Conservation (phyloP, 2,888 invertebrate genomes). For the Hemithea aestivaria region DNA sequence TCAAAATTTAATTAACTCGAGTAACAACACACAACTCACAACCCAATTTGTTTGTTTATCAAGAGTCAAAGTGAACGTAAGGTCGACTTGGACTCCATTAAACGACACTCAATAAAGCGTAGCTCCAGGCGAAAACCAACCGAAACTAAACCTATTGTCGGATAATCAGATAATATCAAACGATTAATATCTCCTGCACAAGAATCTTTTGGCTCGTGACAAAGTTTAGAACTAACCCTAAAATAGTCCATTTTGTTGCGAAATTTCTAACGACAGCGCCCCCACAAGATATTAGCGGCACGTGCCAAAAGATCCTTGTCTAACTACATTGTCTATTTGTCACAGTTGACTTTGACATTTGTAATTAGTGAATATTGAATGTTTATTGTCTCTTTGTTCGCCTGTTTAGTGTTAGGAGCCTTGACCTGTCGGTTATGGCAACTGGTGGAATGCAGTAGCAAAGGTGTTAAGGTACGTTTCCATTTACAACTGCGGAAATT, state of each 20-base stretch:
- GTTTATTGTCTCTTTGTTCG: slow-evolving; percentile 48
- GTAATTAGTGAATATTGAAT: slow-evolving; percentile 46
- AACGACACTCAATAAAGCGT: slow-evolving; percentile 53
- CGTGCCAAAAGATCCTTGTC: no score
- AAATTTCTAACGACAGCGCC: no score
- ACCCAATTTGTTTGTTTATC: slow-evolving; percentile 26
- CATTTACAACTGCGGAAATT: no score
- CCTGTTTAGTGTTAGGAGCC: slow-evolving; percentile 41
- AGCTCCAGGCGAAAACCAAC: slow-evolving; percentile 33
- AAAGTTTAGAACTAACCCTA: no score
- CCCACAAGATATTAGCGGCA: no score
- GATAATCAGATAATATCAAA: slow-evolving; percentile 46
- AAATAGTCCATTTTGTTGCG: no score
- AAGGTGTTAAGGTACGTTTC: no score
- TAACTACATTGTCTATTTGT: slow-evolving; percentile 35
- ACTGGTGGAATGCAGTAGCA: slow-evolving; percentile 1
- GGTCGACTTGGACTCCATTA: slow-evolving; percentile 42
- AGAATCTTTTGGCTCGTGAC: no score
- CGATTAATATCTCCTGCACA: slow-evolving; percentile 50
- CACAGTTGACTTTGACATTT: slow-evolving; percentile 49
- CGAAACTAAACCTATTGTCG: slow-evolving; percentile 38
- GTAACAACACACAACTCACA: slow-evolving; percentile 15
- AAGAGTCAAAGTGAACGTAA: slow-evolving; percentile 52
- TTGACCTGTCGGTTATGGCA: slow-evolving; percentile 47
- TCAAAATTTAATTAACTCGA: no score